These are phyloP conservation scores for Tychaedon coryphoeus DNA, from an alignment of 2,113 vertebrate species.

Conservation along the genomic window DNA sequence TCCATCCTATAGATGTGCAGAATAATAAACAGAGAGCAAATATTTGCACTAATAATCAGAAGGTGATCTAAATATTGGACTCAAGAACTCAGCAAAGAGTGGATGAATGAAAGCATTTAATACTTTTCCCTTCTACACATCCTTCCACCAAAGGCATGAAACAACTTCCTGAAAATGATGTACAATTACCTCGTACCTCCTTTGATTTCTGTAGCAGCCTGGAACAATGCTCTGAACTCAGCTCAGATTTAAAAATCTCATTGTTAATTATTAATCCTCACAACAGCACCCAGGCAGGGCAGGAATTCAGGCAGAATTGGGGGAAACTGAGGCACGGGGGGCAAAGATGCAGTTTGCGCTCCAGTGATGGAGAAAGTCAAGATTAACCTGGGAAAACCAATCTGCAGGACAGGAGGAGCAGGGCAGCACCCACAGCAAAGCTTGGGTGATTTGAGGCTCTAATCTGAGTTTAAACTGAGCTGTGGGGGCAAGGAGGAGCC, in stretches of 20 bases:
- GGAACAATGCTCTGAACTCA: background rate
- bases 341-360: accelerated
- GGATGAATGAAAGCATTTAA: background rate
- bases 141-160: background rate
- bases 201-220: conserved; percentile 15
- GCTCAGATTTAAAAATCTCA: background rate
- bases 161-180: conserved; percentile 23
- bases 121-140: background rate
- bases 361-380: background rate
- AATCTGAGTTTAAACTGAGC: background rate
- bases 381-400: background rate
- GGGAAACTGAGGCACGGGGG: background rate
- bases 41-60: conserved; percentile 8
- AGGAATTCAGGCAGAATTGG: background rate
- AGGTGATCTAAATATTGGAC: background rate
- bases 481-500: background rate
- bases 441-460: accelerated
- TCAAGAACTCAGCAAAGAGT: background rate
- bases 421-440: background rate
- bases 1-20: background rate
- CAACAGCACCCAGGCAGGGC: background rate
- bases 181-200: background rate
- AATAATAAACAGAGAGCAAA: conserved; percentile 45
- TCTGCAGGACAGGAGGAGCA: background rate
- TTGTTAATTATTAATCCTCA: conserved; percentile 35